Evolutionary conservation across 2,797 vertebrate genomes (phyloP), one percentile per base, ranked within the genome.

Genomic region (Lutjanus argentimaculatus): DNA sequence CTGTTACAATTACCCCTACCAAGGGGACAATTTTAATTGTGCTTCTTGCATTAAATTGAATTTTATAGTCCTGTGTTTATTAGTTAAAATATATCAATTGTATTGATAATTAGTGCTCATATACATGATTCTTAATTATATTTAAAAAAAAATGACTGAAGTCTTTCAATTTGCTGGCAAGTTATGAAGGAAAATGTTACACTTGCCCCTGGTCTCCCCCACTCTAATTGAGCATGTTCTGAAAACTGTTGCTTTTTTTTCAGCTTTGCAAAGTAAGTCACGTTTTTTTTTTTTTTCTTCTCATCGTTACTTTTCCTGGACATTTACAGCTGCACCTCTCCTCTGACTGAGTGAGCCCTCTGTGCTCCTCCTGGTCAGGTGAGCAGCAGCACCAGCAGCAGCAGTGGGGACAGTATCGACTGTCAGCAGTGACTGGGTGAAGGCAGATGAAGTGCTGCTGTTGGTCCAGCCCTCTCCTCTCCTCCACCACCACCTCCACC

Each of bases 391-490:
- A 72, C 30, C 19, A 30, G 46, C 64, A 56, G 58, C 19, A 42
- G 55, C 72, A 61, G 67, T 55, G 45, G 73, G 48, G 46, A 22
- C 79, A 22, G 68, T 14, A 13, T 19, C 22, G 62, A 8, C 51
- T 72, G 73, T 66, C 69, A 56, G 77, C 73, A n/a, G 79, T 22
- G 86, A 63, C 15, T 57, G 88, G 84, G 58, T 77, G 83, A 59
- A 65, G 61, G 84, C 79, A 70, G 69, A 83, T 80, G 67, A 89
- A 68, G 84, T 59, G 75, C 22, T 66, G 72, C 16, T 67, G 79
- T 3, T 76, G 73, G 71, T 80, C 67, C 91, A 82, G 22, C 84
- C 68, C 58, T 64, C 69, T 79, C 68, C 58, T 64, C 69, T 79
- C 76, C 66, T 16, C 70, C 80, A 66, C 79, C 57, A 59, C 83